Evolutionary conservation across 30 jellyfish, hydroid and myxozoan species (phyloP), one percentile per base, ranked within the genome.

Genomic region (Aurelia aurita): DNA sequence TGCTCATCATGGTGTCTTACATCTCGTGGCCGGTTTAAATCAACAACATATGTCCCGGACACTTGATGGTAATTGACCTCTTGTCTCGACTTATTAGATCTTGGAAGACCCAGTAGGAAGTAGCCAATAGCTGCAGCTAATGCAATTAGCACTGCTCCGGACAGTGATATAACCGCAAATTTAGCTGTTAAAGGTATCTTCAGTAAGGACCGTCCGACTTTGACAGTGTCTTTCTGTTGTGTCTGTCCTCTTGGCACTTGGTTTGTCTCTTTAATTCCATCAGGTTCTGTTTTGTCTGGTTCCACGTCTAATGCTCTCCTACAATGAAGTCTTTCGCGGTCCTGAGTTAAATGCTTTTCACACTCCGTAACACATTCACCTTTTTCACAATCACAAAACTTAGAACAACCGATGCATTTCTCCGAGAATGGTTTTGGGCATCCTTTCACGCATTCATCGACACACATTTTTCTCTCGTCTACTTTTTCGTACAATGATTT

Each of bases 321-420:
- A 77, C 99, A 94, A 79, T 88, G 97, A 2, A 96, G 93, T 51
- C 90, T 25, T 54, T 88, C 91, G 79, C 47, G 45, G 71, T 94
- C 99, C 25, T 87, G 86, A 4, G 25, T 65, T 13, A 85, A 70
- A 47, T 84, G 82, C 1, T 29, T 54, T 23, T 58, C 86, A 69
- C 99, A 94, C 60, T 78, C 82, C 26, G 97, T 76, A 22, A 94
- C 99, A 69, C 99, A 94, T 13, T 51, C 92, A 14, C 99, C 99
- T 16, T 44, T 68, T 39, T 96, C 96, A 54, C 99, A 94, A 58
- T 94, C 97, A 69, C 99, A 94, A 73, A 82, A 94, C 87, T 82
- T 66, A 58, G 86, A 58, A 61, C 99, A 94, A 35, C 86, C 93
- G 66, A 87, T 45, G 74, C 99, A 94, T 35, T 82, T 85, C 66